These are phyloP conservation scores for Hirtodrosophila duncani DNA, from an alignment of 2,888 invertebrate species.

Conservation along the genomic window DNA sequence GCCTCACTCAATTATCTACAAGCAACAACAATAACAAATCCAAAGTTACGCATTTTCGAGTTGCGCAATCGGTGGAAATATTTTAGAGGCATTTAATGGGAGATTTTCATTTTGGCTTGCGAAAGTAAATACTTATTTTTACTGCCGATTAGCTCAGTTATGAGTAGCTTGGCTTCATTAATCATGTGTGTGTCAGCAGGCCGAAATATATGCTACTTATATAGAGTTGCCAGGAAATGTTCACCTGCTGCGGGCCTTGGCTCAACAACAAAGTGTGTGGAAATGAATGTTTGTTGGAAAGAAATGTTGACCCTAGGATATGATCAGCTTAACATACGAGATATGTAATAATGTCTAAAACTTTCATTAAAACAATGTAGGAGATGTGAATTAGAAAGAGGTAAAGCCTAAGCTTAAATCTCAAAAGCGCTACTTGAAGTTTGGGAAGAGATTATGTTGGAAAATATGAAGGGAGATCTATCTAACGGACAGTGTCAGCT, in stretches of 20 bases:
- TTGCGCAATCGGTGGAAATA: slow-evolving; percentile 45
- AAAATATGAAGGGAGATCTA: too few species aligned
- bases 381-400: too few species aligned
- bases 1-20: slow-evolving; percentile 46
- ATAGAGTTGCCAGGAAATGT: slow-evolving; percentile 9
- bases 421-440: too few species aligned
- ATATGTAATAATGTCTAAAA: too few species aligned
- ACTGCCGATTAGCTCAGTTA: slow-evolving; percentile 24
- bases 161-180: slow-evolving; percentile 41
- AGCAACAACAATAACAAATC: slow-evolving; percentile 21
- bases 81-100: slow-evolving; percentile 11
- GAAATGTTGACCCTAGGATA: slow-evolving; percentile 4
- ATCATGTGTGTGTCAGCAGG: slow-evolving; percentile 39
- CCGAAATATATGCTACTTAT: slow-evolving; percentile 8
- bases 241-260: slow-evolving; percentile 47
- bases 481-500: too few species aligned
- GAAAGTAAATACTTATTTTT: slow-evolving; percentile 60
- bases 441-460: too few species aligned
- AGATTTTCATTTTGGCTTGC: slow-evolving; percentile 54
- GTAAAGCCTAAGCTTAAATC: too few species aligned
- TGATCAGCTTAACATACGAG: slow-evolving; percentile 3
- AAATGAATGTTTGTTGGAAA: not conserved
- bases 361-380: too few species aligned
- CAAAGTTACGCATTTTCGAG: slow-evolving; percentile 58
- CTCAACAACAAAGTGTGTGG: slow-evolving; percentile 25